Evolutionary conservation across 2,113 vertebrate species (phyloP).

Genomic region (Bujurquina vittata): DNA sequence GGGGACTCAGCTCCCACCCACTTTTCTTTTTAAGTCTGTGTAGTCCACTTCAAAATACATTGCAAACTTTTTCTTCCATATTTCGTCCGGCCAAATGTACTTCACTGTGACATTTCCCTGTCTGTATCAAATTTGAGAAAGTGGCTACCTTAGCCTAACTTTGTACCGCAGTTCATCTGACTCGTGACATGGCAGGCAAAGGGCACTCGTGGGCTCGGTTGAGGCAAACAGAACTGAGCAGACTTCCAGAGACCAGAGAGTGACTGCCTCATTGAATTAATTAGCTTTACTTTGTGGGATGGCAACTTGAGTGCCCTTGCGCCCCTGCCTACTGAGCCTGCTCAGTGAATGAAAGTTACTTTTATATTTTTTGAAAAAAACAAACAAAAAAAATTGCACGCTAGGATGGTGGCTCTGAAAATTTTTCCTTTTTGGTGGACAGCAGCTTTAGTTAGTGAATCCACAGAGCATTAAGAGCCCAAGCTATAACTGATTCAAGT

Average conservation of each 20-base stretch:
- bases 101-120: slow-evolving; percentile 26
- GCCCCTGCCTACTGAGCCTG: background rate
- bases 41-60: background rate
- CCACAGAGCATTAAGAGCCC: background rate
- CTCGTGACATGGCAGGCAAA: slow-evolving; percentile 19
- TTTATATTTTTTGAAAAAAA: background rate
- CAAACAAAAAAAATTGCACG: background rate
- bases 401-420: background rate
- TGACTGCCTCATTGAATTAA: slow-evolving; percentile 31
- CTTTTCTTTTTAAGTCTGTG: slow-evolving; percentile 5
- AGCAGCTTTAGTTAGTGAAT: background rate
- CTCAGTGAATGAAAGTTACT: background rate
- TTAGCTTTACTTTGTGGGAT: background rate
- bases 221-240: slow-evolving; percentile 22
- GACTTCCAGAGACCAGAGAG: slow-evolving; percentile 6
- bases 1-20: slow-evolving; percentile 20
- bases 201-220: slow-evolving; percentile 7
- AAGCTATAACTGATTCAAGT: background rate
- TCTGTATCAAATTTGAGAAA: slow-evolving; percentile 3
- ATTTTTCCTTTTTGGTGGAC: background rate
- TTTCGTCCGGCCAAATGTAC: background rate
- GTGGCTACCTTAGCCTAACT: slow-evolving; percentile 21
- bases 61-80: slow-evolving; percentile 9
- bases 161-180: background rate
- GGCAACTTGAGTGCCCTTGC: slow-evolving; percentile 3